Base-by-base conservation (phyloP, 2,888 invertebrate species). In the Drosophila conformis region DNA sequence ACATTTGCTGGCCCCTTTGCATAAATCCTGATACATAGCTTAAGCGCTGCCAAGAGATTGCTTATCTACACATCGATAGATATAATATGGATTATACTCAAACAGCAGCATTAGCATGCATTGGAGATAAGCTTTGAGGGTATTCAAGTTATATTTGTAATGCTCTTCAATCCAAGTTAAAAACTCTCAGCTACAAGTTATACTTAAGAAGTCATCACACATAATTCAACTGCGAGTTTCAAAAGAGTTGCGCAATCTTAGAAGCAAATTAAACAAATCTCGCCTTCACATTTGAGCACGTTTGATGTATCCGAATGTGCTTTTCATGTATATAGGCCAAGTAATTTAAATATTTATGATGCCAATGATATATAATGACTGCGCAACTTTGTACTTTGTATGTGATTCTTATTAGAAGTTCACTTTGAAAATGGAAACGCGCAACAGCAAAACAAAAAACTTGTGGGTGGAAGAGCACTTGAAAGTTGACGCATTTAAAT, bases 401-500 rank as follows among this genome's bases (percentile, higher is more conserved):
- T 52, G 51, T 13, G 38, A 36, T 40, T 59, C 29, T 52, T 36
- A 52, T 21, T 36, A 46, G 54, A 51, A 66, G 61, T 63, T 61
- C 33, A 48, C 64, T 78, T 69, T 66, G 56, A 60, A 68, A 64
- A 48, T 65, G 52, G 52, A 46, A 73, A 73, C 73, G 52, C 48
- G 31, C 46, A 49, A 29, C 56, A 35, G 18, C 56, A 48, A 61
- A 33, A 52, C 56, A 56, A 67, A 73, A 70, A 75, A n/a, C 10
- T 25, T 38, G 27, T 13, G 27, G 18, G 25, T 27, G 36, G 27
- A 53, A 71, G 75, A 71, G 71, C 71, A 79, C 71, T 79, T 79
- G 56, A 71, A 78, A 78, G 79, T 78, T 75, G 53, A 67, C 61
- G 58, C 75, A 71, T 70, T 70, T 58, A 74, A 67, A 66, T 67